phyloP scores from a whole-genome alignment of 2,797 vertebrate species.

The Apogon hyalosoma region DNA sequence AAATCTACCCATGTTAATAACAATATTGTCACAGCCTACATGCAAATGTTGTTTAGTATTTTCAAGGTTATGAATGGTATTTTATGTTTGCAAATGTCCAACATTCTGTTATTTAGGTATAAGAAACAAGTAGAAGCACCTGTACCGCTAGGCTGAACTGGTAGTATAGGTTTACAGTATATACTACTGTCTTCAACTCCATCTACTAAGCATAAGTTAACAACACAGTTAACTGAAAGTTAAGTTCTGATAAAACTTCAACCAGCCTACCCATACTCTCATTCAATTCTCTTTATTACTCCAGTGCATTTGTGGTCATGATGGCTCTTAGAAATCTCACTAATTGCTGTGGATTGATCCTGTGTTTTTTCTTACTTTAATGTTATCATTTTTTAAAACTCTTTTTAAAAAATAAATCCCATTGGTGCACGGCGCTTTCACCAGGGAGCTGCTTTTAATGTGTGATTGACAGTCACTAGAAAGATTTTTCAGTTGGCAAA shows the following conservation, averaged over 20 bases:
- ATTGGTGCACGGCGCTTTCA: not conserved
- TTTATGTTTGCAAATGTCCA: too few species aligned
- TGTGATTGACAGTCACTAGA: slow-evolving; percentile 1
- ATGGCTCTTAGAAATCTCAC: slow-evolving; percentile 4
- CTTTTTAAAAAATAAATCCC: not conserved
- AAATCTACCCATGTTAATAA: too few species aligned
- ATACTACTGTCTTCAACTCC: not conserved
- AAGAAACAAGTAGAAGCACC: not conserved
- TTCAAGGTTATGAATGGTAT: too few species aligned
- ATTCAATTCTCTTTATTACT: slow-evolving; percentile 8
- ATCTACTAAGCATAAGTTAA: not conserved
- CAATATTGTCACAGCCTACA: too few species aligned
- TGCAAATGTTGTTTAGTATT: too few species aligned
- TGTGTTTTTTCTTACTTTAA: not conserved
- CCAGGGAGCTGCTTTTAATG: not conserved
- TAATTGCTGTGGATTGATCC: slow-evolving; percentile 14
- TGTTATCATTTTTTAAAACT: not conserved
- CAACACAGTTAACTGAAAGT: not conserved
- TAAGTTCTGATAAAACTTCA: not conserved
- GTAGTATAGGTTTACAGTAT: not conserved
- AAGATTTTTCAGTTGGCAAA: not conserved
- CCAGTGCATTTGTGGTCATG: slow-evolving; percentile 7
- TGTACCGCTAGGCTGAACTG: not conserved
- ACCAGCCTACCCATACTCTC: slow-evolving; percentile 16
- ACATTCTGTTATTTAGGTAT: too few species aligned